Percentiles rank a stretch among this genome's conserved stretches.
These are phyloP conservation scores for Mormyrus lacerda DNA, from an alignment of 2,113 vertebrate species.

Conservation along the genomic window DNA sequence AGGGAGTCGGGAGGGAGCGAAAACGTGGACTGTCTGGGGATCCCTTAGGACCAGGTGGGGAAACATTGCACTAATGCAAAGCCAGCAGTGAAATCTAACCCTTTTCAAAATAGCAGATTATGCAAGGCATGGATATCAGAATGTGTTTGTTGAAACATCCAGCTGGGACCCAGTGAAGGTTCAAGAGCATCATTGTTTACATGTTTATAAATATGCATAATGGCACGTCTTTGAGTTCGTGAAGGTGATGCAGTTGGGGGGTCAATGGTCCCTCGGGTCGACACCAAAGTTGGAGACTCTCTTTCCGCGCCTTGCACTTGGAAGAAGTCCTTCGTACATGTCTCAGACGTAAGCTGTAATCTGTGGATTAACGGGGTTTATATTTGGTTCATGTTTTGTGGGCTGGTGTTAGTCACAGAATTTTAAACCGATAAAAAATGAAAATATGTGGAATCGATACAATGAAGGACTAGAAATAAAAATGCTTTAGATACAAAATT, in stretches of 20 bases:
- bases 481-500: background rate
- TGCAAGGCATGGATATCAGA: background rate
- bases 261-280: background rate
- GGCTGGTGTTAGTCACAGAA: background rate
- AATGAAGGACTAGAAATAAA: background rate
- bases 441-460: background rate
- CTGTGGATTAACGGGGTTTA: background rate
- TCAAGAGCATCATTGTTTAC: conserved; percentile 14
- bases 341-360: background rate
- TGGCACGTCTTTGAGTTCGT: background rate
- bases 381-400: background rate
- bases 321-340: background rate
- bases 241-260: background rate
- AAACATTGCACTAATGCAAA: background rate
- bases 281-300: background rate
- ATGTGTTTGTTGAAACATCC: background rate
- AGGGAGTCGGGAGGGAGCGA: background rate
- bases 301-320: background rate
- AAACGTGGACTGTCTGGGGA: background rate
- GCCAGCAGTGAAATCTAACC: background rate
- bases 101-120: conserved; percentile 1
- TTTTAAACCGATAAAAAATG: background rate
- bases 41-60: background rate
- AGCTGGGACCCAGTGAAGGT: background rate
- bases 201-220: conserved; percentile 14